A percentile compares a stretch with the other conserved stretches of the same genome.
Evolutionary conservation across 2,797 vertebrate species (phyloP).

Genomic region (Cichlasoma orientale): DNA sequence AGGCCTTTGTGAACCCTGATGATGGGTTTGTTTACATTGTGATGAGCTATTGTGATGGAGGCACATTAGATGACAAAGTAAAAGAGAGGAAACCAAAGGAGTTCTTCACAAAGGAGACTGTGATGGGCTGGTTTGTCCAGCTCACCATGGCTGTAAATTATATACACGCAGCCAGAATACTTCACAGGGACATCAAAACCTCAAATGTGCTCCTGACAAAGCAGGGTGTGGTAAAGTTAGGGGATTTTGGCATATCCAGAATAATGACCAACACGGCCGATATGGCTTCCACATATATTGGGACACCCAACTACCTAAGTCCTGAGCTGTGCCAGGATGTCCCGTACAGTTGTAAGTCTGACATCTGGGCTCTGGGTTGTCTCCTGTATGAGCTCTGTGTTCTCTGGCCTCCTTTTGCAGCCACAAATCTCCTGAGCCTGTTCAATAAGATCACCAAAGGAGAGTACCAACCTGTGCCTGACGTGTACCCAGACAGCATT

Average conservation of each 20-base stretch:
- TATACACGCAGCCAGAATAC: slow-evolving; percentile 79
- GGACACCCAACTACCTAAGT: slow-evolving; percentile 85
- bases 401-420: slow-evolving; percentile 80
- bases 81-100: slow-evolving; percentile 63
- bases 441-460: slow-evolving; percentile 83
- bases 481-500: slow-evolving; percentile 71
- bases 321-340: slow-evolving; percentile 85
- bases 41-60: slow-evolving; percentile 84
- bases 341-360: slow-evolving; percentile 84
- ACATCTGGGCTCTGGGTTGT: slow-evolving; percentile 87
- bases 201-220: slow-evolving; percentile 85
- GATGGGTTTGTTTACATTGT: slow-evolving; percentile 81
- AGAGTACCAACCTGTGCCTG: slow-evolving; percentile 67
- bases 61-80: slow-evolving; percentile 82
- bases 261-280: slow-evolving; percentile 80
- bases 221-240: slow-evolving; percentile 79
- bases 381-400: slow-evolving; percentile 82
- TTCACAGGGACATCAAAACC: slow-evolving; percentile 86
- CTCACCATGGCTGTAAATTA: slow-evolving; percentile 79
- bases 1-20: slow-evolving; percentile 70
- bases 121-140: slow-evolving; percentile 84
- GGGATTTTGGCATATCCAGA: slow-evolving; percentile 86
- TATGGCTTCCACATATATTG: slow-evolving; percentile 84
- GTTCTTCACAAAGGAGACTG: slow-evolving; percentile 69
- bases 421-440: slow-evolving; percentile 80